Conservation (phyloP, 2,113 vertebrate genomes). For the Epinephelus cyanopodus region DNA sequence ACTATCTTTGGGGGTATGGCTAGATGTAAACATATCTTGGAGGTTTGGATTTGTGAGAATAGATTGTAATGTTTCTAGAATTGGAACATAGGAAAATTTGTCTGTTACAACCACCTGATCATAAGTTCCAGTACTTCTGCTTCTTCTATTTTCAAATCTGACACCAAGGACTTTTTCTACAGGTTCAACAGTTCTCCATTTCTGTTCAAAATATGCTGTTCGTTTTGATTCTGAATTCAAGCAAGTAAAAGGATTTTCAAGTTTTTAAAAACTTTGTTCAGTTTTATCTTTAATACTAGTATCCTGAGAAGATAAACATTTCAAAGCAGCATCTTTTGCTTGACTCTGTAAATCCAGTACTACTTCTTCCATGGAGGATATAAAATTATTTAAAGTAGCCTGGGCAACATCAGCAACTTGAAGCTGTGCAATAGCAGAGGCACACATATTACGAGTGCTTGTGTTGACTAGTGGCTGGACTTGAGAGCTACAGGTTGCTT, state of each 20-base stretch:
- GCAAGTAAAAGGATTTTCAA: slow-evolving; percentile 53
- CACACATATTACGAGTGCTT: slow-evolving; percentile 52
- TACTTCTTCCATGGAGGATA: slow-evolving; percentile 48
- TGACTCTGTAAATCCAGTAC: slow-evolving; percentile 31
- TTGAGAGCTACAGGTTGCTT: slow-evolving; percentile 22
- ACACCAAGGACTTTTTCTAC: slow-evolving; percentile 39
- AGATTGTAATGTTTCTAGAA: slow-evolving; percentile 34
- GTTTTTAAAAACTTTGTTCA: slow-evolving; percentile 31
- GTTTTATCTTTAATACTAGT: slow-evolving; percentile 17
- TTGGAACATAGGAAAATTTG: slow-evolving; percentile 41
- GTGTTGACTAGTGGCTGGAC: not conserved
- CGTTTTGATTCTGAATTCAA: slow-evolving; percentile 54
- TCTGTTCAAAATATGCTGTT: slow-evolving; percentile 34
- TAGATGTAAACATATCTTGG: not conserved
- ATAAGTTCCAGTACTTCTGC: slow-evolving; percentile 19
- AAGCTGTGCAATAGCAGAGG: slow-evolving; percentile 51
- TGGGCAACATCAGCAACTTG: slow-evolving; percentile 50
- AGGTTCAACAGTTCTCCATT: slow-evolving; percentile 43
- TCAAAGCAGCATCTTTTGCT: slow-evolving; percentile 24
- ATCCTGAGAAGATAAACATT: slow-evolving; percentile 45
- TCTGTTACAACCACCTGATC: slow-evolving; percentile 49
- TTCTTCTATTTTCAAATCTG: slow-evolving; percentile 49
- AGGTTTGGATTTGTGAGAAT: slow-evolving; percentile 50
- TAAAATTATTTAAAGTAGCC: slow-evolving; percentile 38
- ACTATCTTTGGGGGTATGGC: slow-evolving; percentile 9